Percentiles rank a stretch among this genome's conserved stretches.
phyloP scores from a whole-genome alignment of 2,113 vertebrate species.

The Gopherus evgoodei region DNA sequence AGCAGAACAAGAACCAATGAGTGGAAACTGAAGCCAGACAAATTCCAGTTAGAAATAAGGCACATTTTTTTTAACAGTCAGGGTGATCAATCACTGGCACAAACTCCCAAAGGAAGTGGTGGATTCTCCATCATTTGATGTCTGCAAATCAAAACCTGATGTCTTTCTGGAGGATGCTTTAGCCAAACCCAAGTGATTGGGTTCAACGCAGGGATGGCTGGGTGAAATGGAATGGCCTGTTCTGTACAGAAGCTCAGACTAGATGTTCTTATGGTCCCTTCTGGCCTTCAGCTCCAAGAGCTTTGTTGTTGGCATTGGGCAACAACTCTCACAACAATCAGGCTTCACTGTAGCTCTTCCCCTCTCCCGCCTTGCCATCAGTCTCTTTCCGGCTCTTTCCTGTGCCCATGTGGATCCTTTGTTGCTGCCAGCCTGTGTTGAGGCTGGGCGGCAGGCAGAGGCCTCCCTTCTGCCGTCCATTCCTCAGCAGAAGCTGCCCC shows the following conservation, averaged over 20 bases:
- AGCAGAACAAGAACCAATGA: not conserved
- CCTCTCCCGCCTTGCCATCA: not conserved
- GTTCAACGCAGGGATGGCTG: not conserved
- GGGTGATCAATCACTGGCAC: not conserved
- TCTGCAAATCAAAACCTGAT: not conserved
- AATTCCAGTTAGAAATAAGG: not conserved
- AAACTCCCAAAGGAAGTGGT: not conserved
- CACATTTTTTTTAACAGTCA: not conserved
- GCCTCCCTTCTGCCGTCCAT: not conserved
- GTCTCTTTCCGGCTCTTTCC: not conserved
- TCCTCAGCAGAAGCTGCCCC: not conserved
- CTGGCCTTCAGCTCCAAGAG: not conserved
- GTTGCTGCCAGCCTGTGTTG: not conserved
- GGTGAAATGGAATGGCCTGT: not conserved
- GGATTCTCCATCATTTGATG: not conserved
- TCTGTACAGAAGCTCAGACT: not conserved
- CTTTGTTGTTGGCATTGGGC: not conserved
- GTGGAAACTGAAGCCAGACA: not conserved
- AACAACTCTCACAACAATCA: not conserved
- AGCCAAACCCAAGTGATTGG: not conserved
- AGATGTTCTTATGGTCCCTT: not conserved
- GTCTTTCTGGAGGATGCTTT: not conserved
- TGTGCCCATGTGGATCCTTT: not conserved
- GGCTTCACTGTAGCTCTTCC: not conserved
- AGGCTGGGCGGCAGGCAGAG: not conserved